phyloP scores from a whole-genome alignment of 2,113 vertebrate species.

The Perognathus longimembris region DNA sequence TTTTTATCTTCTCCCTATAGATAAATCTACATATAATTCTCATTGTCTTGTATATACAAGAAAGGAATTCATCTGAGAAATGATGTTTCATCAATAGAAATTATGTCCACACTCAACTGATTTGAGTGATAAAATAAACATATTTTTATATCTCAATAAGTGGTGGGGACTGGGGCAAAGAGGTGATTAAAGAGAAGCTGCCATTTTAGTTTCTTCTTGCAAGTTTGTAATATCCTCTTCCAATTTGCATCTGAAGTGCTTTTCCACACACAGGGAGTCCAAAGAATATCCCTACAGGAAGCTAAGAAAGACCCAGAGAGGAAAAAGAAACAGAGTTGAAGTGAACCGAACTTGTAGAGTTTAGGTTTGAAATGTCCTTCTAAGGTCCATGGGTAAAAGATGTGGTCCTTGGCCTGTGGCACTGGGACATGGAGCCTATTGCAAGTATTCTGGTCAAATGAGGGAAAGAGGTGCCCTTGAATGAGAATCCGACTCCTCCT shows the following conservation, averaged over 20 bases:
- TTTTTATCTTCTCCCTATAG: too few species aligned
- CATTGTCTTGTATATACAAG: slow-evolving; percentile 3
- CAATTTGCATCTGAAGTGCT: not conserved
- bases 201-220: not conserved
- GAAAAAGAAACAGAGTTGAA: not conserved
- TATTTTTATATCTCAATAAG: slow-evolving; percentile 17
- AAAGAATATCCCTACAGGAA: not conserved
- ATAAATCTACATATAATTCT: not conserved
- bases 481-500: not conserved
- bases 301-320: not conserved
- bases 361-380: not conserved
- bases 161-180: not conserved
- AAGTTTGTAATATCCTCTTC: not conserved
- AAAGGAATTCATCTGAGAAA: slow-evolving; percentile 35
- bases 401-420: too few species aligned
- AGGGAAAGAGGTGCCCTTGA: accelerated
- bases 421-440: not conserved
- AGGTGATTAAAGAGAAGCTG: slow-evolving; percentile 34
- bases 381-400: not conserved
- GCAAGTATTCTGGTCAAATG: not conserved
- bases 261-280: not conserved
- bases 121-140: slow-evolving; percentile 30
- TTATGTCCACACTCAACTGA: not conserved
- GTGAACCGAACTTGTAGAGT: not conserved
- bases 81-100: not conserved